phyloP scores from a whole-genome alignment of 2,113 vertebrate genomes.

The Heterotis niloticus region DNA sequence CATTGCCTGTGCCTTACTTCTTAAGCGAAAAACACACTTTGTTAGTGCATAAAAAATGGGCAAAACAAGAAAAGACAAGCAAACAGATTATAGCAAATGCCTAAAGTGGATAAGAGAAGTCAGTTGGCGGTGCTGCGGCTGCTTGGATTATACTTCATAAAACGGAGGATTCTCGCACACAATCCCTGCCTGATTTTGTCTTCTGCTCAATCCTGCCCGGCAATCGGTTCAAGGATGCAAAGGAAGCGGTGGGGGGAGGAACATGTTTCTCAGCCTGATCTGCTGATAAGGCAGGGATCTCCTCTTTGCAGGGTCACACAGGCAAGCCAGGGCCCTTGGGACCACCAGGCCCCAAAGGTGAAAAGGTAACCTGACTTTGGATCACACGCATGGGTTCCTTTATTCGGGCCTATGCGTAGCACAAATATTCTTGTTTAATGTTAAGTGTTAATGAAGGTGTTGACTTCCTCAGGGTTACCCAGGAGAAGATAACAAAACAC shows the following conservation, averaged over 20 bases:
- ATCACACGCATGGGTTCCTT: background rate
- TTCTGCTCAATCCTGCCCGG: background rate
- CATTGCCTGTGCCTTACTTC: background rate
- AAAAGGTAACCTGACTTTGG: conserved; percentile 76
- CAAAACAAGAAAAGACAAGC: background rate
- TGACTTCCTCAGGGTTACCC: conserved; percentile 78
- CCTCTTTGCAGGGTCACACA: conserved; percentile 74
- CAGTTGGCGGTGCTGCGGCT: background rate
- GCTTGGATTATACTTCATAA: background rate
- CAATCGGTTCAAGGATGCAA: background rate
- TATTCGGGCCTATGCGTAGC: background rate
- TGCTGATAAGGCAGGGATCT: conserved; percentile 30
- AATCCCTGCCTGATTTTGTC: background rate
- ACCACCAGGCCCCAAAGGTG: conserved; percentile 85
- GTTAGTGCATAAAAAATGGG: background rate
- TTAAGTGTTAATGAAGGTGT: conserved; percentile 26
- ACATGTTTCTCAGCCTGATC: conserved; percentile 1
- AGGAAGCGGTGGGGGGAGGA: background rate
- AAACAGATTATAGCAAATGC: conserved; percentile 1
- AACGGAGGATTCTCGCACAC: background rate
- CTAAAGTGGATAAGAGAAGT: background rate
- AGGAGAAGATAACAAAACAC: conserved; percentile 80
- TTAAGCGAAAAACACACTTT: background rate
- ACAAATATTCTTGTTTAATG: background rate
- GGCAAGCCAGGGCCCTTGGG: conserved; percentile 78